Evolutionary conservation across 1,140 invertebrate species (phyloP).

Genomic region (Fopius arisanus): DNA sequence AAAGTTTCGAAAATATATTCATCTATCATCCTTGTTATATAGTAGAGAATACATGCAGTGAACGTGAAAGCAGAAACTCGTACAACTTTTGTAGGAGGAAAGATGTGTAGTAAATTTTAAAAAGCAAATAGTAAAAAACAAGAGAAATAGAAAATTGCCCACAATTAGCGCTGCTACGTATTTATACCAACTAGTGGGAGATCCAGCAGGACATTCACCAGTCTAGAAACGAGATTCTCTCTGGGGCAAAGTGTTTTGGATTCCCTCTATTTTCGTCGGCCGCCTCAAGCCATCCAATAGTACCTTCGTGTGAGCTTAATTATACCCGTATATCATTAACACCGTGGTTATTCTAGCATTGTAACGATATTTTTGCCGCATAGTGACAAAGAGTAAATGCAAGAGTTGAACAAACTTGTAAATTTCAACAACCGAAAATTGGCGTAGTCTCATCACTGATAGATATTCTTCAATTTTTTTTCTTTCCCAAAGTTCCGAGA

Average conservation of each 20-base stretch:
- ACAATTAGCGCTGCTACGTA: not conserved
- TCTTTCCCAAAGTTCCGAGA: not conserved
- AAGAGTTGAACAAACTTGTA: not conserved
- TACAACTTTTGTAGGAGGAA: not conserved
- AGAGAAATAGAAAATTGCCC: not conserved
- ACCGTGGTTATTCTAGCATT: not conserved
- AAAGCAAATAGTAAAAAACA: not conserved
- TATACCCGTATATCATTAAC: not conserved
- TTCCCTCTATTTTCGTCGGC: conserved; percentile 2
- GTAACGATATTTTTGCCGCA: not conserved
- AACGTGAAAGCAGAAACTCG: not conserved
- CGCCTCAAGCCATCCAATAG: not conserved
- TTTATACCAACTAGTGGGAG: not conserved
- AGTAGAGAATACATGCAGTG: not conserved
- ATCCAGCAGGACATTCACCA: not conserved
- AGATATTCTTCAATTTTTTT: not conserved
- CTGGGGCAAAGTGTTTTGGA: not conserved
- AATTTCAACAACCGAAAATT: not conserved
- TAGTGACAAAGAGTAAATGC: not conserved
- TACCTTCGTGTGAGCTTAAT: conserved; percentile 7
- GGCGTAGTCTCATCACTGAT: not conserved
- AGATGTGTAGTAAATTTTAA: not conserved
- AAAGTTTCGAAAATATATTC: not conserved
- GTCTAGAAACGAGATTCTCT: not conserved
- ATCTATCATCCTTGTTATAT: not conserved